These are phyloP conservation scores for Eudemis profundana DNA, from an alignment of 2,888 invertebrate genomes.

Conservation along the genomic window DNA sequence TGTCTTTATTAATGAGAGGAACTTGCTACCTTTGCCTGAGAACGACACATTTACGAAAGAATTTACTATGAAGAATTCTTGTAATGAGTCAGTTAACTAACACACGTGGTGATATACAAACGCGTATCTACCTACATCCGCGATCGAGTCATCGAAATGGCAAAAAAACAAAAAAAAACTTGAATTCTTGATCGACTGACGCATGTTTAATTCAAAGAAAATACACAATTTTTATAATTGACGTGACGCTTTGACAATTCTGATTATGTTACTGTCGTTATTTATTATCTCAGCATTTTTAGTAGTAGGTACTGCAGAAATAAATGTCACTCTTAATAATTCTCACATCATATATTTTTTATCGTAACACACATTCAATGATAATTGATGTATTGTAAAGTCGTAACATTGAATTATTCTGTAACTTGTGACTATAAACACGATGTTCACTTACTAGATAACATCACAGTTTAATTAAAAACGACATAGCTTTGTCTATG, in stretches of 20 bases:
- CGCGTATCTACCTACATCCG: slow-evolving; percentile 18
- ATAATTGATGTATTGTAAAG: too few species aligned
- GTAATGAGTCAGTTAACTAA: slow-evolving; percentile 18
- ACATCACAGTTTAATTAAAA: background rate
- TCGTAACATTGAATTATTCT: too few species aligned
- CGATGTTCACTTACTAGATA: too few species aligned
- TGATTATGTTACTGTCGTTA: background rate
- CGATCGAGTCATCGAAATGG: slow-evolving; percentile 19
- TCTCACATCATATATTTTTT: background rate
- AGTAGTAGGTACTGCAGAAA: background rate
- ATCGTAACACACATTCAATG: too few species aligned
- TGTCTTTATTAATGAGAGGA: too few species aligned
- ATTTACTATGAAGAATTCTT: slow-evolving; percentile 3
- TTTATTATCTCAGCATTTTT: background rate
- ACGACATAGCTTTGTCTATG: background rate
- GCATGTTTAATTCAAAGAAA: slow-evolving; percentile 10
- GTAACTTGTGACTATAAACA: too few species aligned
- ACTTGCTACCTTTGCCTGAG: too few species aligned
- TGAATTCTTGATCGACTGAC: slow-evolving; percentile 18
- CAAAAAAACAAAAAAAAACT: slow-evolving; percentile 11
- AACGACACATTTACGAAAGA: background rate
- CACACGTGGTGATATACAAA: slow-evolving; percentile 2
- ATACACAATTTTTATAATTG: background rate
- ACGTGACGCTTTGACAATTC: background rate
- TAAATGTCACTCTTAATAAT: slow-evolving; percentile 2